Evolutionary conservation across 2,888 invertebrate genomes (phyloP), one percentile per base, ranked within the genome.

Genomic region (Drosophila dives): DNA sequence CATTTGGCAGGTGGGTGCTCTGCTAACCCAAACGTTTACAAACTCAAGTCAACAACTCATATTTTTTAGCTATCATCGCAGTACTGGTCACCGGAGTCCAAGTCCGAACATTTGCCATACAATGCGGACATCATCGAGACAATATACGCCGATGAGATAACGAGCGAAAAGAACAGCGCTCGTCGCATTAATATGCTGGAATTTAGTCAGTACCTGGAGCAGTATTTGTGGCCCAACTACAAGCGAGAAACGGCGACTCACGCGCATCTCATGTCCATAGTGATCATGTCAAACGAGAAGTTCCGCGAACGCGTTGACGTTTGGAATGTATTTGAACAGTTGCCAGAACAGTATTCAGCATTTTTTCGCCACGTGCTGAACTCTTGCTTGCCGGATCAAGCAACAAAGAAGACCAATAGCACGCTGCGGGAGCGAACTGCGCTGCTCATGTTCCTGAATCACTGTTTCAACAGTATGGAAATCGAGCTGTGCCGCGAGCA

Each of bases 261-360:
- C 86, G 96, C 97, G n/a, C 99, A 99, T 92, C 95, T 99, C 90
- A 95, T 99, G 95, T 99, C 99, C 0, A 98, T 99, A 77, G 97
- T 98, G n/a, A 96, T 98, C 0, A 98, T 99, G 97, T 96, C 99
- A 53, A 99, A 99, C 94, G 99, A 99, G 92, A 99, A 99, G 93
- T 98, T 99, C 91, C 94, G 99, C 2, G 99, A 99, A 93, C 94
- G 99, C 61, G 98, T 99, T 11, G 97, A 97, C 72, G 98, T 99
- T 5, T 99, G 99, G 99, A 96, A 97, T 94, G 96, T 97, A 83
- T 98, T 99, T 89, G 95, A 97, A 72, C 95, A 96, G 79, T 94
- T 95, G 63, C 95, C 96, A 0, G 95, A 95, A 3, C 95, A 97
- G 74, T 98, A 98, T 92, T 94, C 96, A 0, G 95, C 95, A 2